phyloP scores from a whole-genome alignment of 2,113 vertebrate species.

The Etheostoma spectabile region DNA sequence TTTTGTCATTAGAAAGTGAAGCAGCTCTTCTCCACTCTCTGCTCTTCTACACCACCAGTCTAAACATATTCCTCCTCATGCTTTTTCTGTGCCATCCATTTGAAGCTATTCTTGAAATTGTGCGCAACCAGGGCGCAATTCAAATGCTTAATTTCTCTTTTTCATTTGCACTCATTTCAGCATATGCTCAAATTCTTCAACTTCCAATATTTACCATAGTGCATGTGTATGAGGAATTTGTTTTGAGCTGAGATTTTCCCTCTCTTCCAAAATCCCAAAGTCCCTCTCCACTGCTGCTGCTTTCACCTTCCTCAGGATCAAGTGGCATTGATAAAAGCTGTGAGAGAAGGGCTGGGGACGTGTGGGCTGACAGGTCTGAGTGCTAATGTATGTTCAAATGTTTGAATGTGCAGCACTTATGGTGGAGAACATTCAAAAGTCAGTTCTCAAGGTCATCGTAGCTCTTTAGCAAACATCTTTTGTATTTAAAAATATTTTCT shows the following conservation, averaged over 20 bases:
- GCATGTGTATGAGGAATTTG: constrained; percentile 17
- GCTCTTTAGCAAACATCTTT: neutral
- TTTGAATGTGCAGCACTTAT: constrained; percentile 11
- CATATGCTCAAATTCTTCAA: neutral
- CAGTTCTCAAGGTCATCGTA: constrained; percentile 7
- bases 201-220: constrained; percentile 25
- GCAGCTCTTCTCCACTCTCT: constrained; percentile 22
- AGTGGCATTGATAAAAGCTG: constrained; percentile 74
- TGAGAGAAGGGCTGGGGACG: constrained; percentile 25
- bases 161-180: constrained; percentile 16
- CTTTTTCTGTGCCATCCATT: constrained; percentile 17
- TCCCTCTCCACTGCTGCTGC: constrained; percentile 40
- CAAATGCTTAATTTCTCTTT: constrained; percentile 13
- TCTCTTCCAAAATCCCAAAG: constrained; percentile 68
- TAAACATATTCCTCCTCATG: constrained; percentile 26
- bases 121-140: neutral
- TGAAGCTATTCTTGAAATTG: neutral
- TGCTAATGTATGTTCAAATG: constrained; percentile 33
- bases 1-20: constrained; percentile 46
- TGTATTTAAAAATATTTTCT: neutral
- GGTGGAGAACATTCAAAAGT: neutral
- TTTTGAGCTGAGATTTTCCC: constrained; percentile 56
- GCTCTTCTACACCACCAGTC: constrained; percentile 27
- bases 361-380: constrained; percentile 38
- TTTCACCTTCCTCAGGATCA: constrained; percentile 61